These are phyloP conservation scores for Cataglyphis altisquamis DNA, from an alignment of 2,888 invertebrate species.

Conservation along the genomic window DNA sequence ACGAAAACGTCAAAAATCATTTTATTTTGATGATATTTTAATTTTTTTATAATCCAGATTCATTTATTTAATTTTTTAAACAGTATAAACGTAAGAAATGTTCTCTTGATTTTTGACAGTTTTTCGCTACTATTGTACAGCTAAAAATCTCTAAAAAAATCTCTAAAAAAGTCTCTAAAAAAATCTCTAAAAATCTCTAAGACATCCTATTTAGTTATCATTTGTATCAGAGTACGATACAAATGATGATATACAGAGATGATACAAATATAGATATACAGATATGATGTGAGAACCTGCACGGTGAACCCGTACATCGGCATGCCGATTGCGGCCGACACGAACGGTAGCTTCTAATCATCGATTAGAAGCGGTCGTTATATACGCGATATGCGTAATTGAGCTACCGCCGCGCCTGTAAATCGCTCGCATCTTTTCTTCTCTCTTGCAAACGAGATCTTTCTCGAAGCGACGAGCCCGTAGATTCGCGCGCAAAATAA, in stretches of 20 bases:
- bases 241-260: not conserved
- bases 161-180: too few species aligned
- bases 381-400: slow-evolving; percentile 45
- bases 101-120: too few species aligned
- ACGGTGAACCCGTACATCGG: slow-evolving; percentile 26
- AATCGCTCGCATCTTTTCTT: slow-evolving; percentile 48
- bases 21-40: too few species aligned
- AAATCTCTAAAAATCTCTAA: too few species aligned
- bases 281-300: not conserved
- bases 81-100: too few species aligned
- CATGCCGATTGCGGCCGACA: slow-evolving; percentile 43
- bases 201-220: not conserved
- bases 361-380: slow-evolving; percentile 76
- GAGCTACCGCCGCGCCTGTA: slow-evolving; percentile 52
- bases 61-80: too few species aligned
- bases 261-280: slow-evolving; percentile 5
- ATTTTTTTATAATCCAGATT: too few species aligned
- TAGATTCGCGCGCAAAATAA: slow-evolving; percentile 42
- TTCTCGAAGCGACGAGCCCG: slow-evolving; percentile 38
- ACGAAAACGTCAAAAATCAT: too few species aligned
- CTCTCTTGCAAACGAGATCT: slow-evolving; percentile 55
- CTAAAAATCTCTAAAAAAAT: too few species aligned
- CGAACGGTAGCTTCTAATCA: slow-evolving; percentile 77
- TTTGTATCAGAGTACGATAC: too few species aligned
- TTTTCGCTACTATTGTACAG: too few species aligned